Evolutionary conservation across 2,888 invertebrate species (phyloP), one percentile per base, ranked within the genome.

Genomic region (Chrysolina americana): DNA sequence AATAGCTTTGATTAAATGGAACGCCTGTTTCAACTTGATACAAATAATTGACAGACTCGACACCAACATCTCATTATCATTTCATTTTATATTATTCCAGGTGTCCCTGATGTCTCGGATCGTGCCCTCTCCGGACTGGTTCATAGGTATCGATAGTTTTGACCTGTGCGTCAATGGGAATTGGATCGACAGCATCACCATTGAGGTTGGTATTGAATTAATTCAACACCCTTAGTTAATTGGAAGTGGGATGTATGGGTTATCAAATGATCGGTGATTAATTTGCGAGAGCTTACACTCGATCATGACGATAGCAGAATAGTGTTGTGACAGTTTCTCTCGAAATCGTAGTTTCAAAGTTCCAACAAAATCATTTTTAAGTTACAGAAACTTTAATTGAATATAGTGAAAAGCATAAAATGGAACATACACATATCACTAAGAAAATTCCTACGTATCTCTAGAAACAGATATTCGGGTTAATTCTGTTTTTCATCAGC

Each of bases 81-180:
- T 44, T n/a, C 8, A 15, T 19, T 41, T 19, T 9, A 48, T 65
- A n/a, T 36, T 41, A 48, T 50, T 36, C 41, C 90, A 96, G 94
- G 94, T 98, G 81, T 98, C 97, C 72, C 91, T 97, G 85, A 94
- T 97, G 92, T 93, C 95, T 71, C 92, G 96, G 81, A 95, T 98
- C 89, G 93, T 97, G 75, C 98, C 98, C 19, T 97, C 97, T 19
- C 97, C 97, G 2, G 97, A 98, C 88, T 98, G 98, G 97, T 97
- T 97, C 88, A 93, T 96, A 71, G 98, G 98, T 69, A 93, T 98
- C 65, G 96, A 97, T 89, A 94, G 95, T 83, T 94, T 97, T 85
- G 94, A 97, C 88, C 92, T 98, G 2, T 98, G 98, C 88, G 94
- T 94, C 70, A 95, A 95, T 82, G 96, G 96, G 23, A 95, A 95